Percentiles rank a stretch among this genome's conserved stretches.
Evolutionary conservation across 1,140 invertebrate genomes (phyloP).

Genomic region (Drosophila sucinea): DNA sequence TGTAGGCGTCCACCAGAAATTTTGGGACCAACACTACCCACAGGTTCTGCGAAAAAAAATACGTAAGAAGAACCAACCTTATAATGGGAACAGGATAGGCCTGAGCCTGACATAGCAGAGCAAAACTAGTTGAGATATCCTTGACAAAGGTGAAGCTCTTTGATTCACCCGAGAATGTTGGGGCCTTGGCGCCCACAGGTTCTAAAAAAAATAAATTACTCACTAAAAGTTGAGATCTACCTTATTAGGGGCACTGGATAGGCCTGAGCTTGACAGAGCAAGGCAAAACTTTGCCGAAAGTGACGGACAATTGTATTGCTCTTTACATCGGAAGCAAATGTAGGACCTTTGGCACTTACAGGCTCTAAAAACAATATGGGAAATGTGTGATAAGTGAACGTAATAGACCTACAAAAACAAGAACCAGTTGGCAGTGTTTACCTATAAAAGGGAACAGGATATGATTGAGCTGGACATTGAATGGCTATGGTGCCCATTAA

Average conservation of each 20-base stretch:
- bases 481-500: constrained; percentile 80
- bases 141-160: constrained; percentile 86
- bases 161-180: constrained; percentile 86
- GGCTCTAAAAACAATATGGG: constrained; percentile 85
- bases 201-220: constrained; percentile 83
- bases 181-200: constrained; percentile 88
- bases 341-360: constrained; percentile 88
- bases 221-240: constrained; percentile 78
- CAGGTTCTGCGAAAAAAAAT: constrained; percentile 85
- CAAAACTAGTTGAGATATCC: constrained; percentile 83
- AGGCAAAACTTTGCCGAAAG: constrained; percentile 85
- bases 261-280: constrained; percentile 91
- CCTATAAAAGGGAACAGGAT: constrained; percentile 87
- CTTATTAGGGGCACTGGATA: constrained; percentile 87
- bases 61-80: constrained; percentile 83
- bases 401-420: neutral
- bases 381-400: constrained; percentile 19
- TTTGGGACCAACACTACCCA: constrained; percentile 87
- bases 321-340: constrained; percentile 87
- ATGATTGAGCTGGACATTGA: constrained; percentile 89
- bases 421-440: constrained; percentile 76
- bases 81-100: constrained; percentile 86
- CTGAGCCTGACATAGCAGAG: constrained; percentile 91
- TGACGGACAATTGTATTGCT: constrained; percentile 85
- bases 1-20: constrained; percentile 78